A percentile compares a stretch with the other conserved stretches of the same genome.
These are phyloP conservation scores for Uloborus diversus DNA, from an alignment of 1,140 invertebrate genomes.

Conservation along the genomic window DNA sequence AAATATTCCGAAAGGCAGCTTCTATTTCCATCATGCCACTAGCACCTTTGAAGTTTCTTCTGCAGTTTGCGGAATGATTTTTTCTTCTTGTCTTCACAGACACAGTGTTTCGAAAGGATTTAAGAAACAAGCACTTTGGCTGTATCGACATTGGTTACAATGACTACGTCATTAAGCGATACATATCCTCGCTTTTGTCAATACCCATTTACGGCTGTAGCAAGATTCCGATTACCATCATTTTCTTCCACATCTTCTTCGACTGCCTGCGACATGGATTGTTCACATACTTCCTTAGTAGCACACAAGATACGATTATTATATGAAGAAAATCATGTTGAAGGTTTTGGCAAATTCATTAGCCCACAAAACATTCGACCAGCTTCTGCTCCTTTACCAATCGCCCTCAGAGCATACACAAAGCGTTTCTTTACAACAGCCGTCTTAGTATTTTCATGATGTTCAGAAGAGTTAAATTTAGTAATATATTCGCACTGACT, in stretches of 20 bases:
- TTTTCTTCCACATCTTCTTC: slow-evolving; percentile 10
- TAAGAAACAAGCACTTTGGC: slow-evolving; percentile 55
- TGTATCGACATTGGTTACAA: slow-evolving; percentile 56
- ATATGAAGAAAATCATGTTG: not conserved
- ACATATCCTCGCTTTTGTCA: slow-evolving; percentile 58
- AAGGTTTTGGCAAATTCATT: too few relatives aligned
- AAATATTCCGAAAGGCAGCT: too few relatives aligned
- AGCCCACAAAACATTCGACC: slow-evolving; percentile 1
- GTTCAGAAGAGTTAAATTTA: too few relatives aligned
- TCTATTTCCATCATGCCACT: too few relatives aligned
- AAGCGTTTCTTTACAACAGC: too few relatives aligned
- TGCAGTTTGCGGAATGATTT: slow-evolving; percentile 30
- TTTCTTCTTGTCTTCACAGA: slow-evolving; percentile 29
- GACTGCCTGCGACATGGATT: slow-evolving; percentile 13
- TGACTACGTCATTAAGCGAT: slow-evolving; percentile 56
- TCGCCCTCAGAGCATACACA: too few relatives aligned
- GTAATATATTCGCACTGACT: too few relatives aligned
- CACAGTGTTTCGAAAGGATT: slow-evolving; percentile 52
- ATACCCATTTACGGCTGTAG: slow-evolving; percentile 46
- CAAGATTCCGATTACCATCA: slow-evolving; percentile 34
- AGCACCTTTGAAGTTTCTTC: slow-evolving; percentile 52
- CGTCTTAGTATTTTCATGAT: too few relatives aligned
- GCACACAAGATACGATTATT: not conserved
- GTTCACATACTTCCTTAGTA: not conserved
- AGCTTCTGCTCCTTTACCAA: slow-evolving; percentile 12